Evolutionary conservation across 2,113 vertebrate genomes (phyloP), one percentile per base, ranked within the genome.

Genomic region (Picathartes gymnocephalus): DNA sequence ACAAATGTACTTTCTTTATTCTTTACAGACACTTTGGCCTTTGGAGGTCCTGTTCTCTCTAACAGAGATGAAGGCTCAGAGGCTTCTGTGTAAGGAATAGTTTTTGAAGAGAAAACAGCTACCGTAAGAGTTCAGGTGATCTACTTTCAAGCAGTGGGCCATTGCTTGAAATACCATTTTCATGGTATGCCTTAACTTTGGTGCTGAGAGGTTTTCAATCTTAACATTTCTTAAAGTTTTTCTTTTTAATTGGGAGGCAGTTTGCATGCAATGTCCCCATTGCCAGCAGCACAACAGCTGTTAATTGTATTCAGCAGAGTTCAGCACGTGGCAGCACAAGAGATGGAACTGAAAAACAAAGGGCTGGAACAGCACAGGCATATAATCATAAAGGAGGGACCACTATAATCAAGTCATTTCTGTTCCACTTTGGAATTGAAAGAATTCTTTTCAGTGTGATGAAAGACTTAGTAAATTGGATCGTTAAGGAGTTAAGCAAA

Each of bases 281-380:
- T 92, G 71, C 69, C 69, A 95, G 73, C 86, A 89, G 35, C 79
- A 86, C 56, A 86, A 81, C 83, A 93, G 80, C 60, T 95, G 89
- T 72, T 81, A 81, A 83, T 94, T 88, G 64, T 81, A 35, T 84
- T 92, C 89, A 37, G 69, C 89, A 37, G 73, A 40, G 86, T 80
- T 90, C 0, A 4, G 81, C 66, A 58, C 66, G 82, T 73, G 79
- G 71, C 28, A 68, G 79, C 71, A 74, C 35, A 62, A 90, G 86
- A 88, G 60, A 66, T 66, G 42, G 79, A 92, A 62, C 79, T 92
- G 74, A 92, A 92, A 93, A 90, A 61, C 56, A 86, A 92, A 78
- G 73, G 74, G 20, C 56, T 92, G 86, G 86, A 93, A 90, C 86
- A 70, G 45, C 15, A 45, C 56, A 92, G 54, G 56, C 50, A 1